Conservation (phyloP, 2,113 vertebrate species). For the Triplophysa dalaica region DNA sequence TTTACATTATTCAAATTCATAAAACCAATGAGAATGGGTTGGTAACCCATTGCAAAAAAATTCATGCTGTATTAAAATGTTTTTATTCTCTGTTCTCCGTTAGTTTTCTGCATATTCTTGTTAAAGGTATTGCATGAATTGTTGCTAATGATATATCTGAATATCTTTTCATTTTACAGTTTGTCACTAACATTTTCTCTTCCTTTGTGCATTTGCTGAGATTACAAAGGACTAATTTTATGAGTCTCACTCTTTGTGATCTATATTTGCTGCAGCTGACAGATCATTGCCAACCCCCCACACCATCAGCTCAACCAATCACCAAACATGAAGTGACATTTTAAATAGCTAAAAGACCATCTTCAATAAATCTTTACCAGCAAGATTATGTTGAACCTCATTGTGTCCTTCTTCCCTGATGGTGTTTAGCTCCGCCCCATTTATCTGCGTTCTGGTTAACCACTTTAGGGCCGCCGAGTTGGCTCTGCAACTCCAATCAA, state of each 20-base stretch:
- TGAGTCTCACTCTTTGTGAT: background rate
- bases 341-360: conserved; percentile 19
- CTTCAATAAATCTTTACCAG: background rate
- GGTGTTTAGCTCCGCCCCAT: conserved; percentile 48
- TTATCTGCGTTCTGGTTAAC: conserved; percentile 60
- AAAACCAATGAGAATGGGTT: too few species aligned
- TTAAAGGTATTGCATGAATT: too few species aligned
- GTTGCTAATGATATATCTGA: background rate
- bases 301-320: background rate
- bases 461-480: conserved; percentile 63
- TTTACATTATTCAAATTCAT: too few species aligned
- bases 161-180: background rate
- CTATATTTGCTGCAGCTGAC: background rate
- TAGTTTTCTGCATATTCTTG: too few species aligned
- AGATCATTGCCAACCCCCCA: background rate
- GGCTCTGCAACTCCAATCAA: conserved; percentile 64
- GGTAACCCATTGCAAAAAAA: too few species aligned
- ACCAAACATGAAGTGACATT: conserved; percentile 22
- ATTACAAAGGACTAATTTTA: background rate
- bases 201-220: background rate
- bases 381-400: background rate
- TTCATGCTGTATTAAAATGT: too few species aligned
- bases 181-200: background rate
- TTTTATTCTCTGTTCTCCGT: too few species aligned
- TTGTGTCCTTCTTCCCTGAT: background rate